Base-by-base conservation (phyloP, 2,113 vertebrate genomes). In the Phocoena phocoena region DNA sequence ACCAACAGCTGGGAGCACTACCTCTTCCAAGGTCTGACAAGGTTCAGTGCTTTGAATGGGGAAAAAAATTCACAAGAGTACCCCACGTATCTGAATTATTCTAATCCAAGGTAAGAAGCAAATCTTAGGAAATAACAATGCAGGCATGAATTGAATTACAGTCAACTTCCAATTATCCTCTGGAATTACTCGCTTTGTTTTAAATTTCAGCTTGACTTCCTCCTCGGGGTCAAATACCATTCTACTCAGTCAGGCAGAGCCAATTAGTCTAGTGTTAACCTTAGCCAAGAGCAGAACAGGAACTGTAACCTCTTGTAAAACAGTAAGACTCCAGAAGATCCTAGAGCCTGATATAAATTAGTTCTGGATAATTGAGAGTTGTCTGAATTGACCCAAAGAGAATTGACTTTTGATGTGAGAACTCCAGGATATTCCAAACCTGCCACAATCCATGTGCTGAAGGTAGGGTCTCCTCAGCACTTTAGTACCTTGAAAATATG, bases 141-240 rank as follows among this genome's bases (percentile, higher is more conserved):
- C 14, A 44, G 63, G 25, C 53, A 33, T 44, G 90, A 50, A 65
- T 74, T 90, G 83, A 82, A 74, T 63, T 63, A 67, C 31, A 79
- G 76, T 31, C 85, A 96, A 82, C 65, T 92, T 84, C 93, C 81
- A 90, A 41, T 92, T 88, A 83, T 79, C 84, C 50, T 93, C 36
- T 41, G 67, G 47, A 92, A 96, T 85, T 26, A 53, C 23, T 21
- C 71, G 73, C 26, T 94, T 36, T 44, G 80, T 90, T 91, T 85
- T 86, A 55, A 77, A 82, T 70, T 82, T 80, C 31, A 86, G 41
- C 44, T 67, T 71, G 44, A 79, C 28, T 95, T 88, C 38, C 28
- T 87, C 55, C 20, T 73, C 36, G 33, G 2, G 50, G 47, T 79
- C 68, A 90, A 92, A 47, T 7, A 13, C 55, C 26, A 36, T 70